Evolutionary conservation across 2,888 invertebrate genomes (phyloP).

Genomic region (Clistopyga incitator): DNA sequence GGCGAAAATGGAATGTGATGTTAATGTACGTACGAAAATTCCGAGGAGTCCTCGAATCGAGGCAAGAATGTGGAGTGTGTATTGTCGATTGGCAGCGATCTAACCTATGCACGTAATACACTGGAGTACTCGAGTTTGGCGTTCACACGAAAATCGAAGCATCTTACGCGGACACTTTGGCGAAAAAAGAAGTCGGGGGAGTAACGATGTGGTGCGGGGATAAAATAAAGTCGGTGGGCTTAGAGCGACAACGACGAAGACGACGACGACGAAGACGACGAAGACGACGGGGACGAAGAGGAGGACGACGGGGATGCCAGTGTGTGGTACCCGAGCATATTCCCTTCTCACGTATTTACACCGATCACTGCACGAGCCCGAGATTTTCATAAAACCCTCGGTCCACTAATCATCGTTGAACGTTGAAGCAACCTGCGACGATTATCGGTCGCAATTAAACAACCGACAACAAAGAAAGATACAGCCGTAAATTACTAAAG

Average conservation of each 20-base stretch:
- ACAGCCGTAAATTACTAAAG: constrained; percentile 84
- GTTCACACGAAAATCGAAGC: constrained; percentile 48
- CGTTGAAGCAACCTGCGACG: constrained; percentile 40
- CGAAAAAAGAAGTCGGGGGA: not conserved
- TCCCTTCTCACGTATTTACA: constrained; percentile 75
- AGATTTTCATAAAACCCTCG: constrained; percentile 71
- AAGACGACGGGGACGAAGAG: constrained; percentile 52
- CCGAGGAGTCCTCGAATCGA: constrained; percentile 52
- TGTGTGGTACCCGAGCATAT: constrained; percentile 79
- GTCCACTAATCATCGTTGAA: constrained; percentile 73
- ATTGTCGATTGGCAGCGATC: constrained; percentile 44
- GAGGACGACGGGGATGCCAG: constrained; percentile 71
- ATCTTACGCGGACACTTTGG: constrained; percentile 35
- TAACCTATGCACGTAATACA: constrained; percentile 63
- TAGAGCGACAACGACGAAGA: constrained; percentile 63
- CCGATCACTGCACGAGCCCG: constrained; percentile 68
- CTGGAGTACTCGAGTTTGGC: constrained; percentile 40
- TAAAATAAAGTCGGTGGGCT: constrained; percentile 70
- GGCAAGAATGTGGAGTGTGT: constrained; percentile 35
- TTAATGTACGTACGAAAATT: constrained; percentile 60
- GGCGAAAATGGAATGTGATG: not conserved
- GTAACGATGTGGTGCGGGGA: not conserved
- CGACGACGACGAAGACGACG: constrained; percentile 40
- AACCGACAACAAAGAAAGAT: constrained; percentile 83
- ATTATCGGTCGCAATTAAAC: constrained; percentile 73